Base-by-base conservation (phyloP, 2,113 vertebrate genomes). In the Verasper variegatus region DNA sequence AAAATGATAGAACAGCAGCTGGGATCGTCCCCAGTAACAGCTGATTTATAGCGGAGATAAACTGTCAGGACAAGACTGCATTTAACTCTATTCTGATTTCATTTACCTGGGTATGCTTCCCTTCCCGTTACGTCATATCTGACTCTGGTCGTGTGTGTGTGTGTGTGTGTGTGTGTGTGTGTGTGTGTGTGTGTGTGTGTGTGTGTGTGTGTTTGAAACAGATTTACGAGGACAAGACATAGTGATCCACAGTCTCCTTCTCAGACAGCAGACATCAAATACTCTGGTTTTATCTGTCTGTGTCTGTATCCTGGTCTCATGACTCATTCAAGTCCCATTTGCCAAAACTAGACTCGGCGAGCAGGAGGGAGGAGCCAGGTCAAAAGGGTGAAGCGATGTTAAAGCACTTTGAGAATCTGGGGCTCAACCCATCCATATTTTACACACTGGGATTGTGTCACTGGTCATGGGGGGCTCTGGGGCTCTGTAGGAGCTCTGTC, bases 191-290 rank as follows among this genome's bases (percentile, higher is more conserved):
- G 45, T 26, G 68, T 74, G 42, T 52, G 72, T 11, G 2, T 69
- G 66, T 21, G 74, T 47, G 45, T 26, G 71, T 74, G 42, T 52
- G 72, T 11, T 42, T 42, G 40, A 13, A 42, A 64, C 63, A 27
- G 66, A 81, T 90, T 90, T 81, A 89, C 17, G 66, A 85, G 61
- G 77, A 68, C 72, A 47, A 73, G 62, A 84, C 71, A 84, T 82
- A 73, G 69, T 73, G 75, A 47, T 31, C 31, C 31, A 31, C 31
- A 31, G 73, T 27, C 31, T 42, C 83, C 56, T 70, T 45, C 67
- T 76, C 63, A 83, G 69, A 35, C 66, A 67, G 68, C 51, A 57
- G 74, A 74, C 64, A 45, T 73, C 13, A 23, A 6, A 17, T 54
- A 4, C 15, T 31, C n/a, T 59, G 26, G 17, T 59, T 52, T 57